Base-by-base conservation (phyloP, 2,113 vertebrate genomes). In the Rhombomys opimus region DNA sequence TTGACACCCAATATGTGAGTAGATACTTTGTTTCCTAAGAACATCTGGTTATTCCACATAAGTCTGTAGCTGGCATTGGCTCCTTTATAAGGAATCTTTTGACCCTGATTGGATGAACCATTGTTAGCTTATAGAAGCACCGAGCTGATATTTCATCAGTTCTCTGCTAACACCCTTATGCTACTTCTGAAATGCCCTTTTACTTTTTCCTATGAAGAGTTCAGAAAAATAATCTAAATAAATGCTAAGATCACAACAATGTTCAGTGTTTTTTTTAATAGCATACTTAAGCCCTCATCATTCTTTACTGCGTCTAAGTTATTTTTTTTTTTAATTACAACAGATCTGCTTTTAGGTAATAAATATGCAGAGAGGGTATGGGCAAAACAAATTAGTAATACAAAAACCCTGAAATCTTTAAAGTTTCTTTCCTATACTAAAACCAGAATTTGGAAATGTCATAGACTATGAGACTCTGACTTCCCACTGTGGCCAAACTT, bases 201-300 rank as follows among this genome's bases (percentile, higher is more conserved):
- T 61, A 65, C 52, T 52, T 17, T 46, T 52, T 80, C 75, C 82
- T 5, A 93, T 90, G 23, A 22, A 96, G 88, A 77, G 6, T 1
- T 92, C 13, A 92, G 57, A 35, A 75, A 94, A 77, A 92, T 78
- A 35, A 84, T 52, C 35, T 73, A 59, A 92, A 70, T 86, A 91
- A 81, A 87, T 91, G 10, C 59, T 65, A 72, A 87, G 22, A 50
- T 1, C 5, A 73, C 15, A 78, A 13, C 18, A 22, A 30, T 65
- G 22, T 50, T 38, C 67, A 92, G 0, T 85, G 50, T 4, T 7
- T 63, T 63, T 73, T 75, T 90, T 17, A 84, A 65, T 8, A 46
- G 22, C 70, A 67, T 23, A 50, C 18, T 76, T 27, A 90, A 78
- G 18, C 35, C 12, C 13, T 80, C 11, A 52, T 52, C 14, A 67